Evolutionary conservation across 2,113 vertebrate species (phyloP), one percentile per base, ranked within the genome.

Genomic region (Crocuta crocuta): DNA sequence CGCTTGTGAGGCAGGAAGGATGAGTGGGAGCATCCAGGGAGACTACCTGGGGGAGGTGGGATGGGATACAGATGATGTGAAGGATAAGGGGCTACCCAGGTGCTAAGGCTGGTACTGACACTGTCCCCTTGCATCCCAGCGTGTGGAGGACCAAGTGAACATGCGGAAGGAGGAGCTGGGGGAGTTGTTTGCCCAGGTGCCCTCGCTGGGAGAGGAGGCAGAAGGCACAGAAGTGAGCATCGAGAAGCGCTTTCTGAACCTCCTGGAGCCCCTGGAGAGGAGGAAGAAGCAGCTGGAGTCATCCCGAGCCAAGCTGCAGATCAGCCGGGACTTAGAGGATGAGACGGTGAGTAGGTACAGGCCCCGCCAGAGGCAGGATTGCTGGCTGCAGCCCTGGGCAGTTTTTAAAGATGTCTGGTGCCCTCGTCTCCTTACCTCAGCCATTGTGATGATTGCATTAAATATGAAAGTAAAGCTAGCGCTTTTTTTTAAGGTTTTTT

Each of bases 101-200:
- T 65, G 21, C 31, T 31, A 5, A 28, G 10, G 68, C 53, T 2
- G 26, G 50, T 85, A 43, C 85, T 24, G 0, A 96, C 65, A 2
- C 78, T 26, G 0, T 89, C 35, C 19, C 79, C 85, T 76, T 88
- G 1, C 85, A 24, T 84, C 0, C 48, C 98, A 99, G 99, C 98
- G 99, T 94, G 98, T 99, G 81, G 99, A 99, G 98, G 99, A 99
- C 98, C 99, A 99, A 98, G 99, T 99, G 97, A 98, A 98, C 76
- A 98, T 98, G 7, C 98, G 99, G 43, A 99, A 99, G 73, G 98
- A 98, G 88, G 99, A 99, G 98, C 97, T 99, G 98, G 99, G 99
- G 80, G 99, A 99, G 94, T 99, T 99, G 73, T 98, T 99, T 73
- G 97, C 99, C 10, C 99, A 99, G 24, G 98, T 98, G 4, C 98